Conservation (phyloP, 2,888 invertebrate species). For the Melinaea marsaeus region DNA sequence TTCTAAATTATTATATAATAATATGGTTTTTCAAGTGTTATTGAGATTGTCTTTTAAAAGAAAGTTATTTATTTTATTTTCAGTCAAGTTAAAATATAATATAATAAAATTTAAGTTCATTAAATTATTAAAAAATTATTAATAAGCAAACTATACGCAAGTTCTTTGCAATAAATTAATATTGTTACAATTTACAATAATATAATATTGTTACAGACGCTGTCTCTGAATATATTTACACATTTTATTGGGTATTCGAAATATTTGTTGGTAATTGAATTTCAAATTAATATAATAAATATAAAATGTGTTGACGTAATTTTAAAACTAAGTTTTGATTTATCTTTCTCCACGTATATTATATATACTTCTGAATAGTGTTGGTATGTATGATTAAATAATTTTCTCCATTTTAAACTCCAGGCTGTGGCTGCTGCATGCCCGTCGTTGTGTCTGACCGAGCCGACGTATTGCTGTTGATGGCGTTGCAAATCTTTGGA, state of each 20-base stretch:
- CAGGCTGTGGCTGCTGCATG: slow-evolving; percentile 65
- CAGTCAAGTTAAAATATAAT: no score
- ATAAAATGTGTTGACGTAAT: no score
- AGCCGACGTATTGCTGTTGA: slow-evolving; percentile 50
- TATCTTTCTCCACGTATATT: neutral
- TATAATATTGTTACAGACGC: slow-evolving; percentile 48
- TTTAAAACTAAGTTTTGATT: neutral
- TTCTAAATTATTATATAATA: no score
- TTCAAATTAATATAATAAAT: neutral
- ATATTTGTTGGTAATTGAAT: slow-evolving; percentile 59
- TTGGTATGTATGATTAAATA: neutral
- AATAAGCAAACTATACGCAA: no score
- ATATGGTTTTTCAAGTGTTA: no score
- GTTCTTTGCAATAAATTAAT: no score
- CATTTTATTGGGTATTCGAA: slow-evolving; percentile 65
- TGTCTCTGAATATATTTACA: slow-evolving; percentile 50
- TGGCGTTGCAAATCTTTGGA: slow-evolving; percentile 51
- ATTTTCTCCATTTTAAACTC: neutral
- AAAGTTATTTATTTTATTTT: no score
- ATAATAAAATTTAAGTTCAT: no score
- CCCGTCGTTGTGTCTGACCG: slow-evolving; percentile 44
- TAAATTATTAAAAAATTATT: no score
- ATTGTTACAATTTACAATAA: neutral
- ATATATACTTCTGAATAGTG: neutral
- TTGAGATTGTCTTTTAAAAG: no score